phyloP scores from a whole-genome alignment of 2,888 invertebrate species.

The Panorpa germanica region DNA sequence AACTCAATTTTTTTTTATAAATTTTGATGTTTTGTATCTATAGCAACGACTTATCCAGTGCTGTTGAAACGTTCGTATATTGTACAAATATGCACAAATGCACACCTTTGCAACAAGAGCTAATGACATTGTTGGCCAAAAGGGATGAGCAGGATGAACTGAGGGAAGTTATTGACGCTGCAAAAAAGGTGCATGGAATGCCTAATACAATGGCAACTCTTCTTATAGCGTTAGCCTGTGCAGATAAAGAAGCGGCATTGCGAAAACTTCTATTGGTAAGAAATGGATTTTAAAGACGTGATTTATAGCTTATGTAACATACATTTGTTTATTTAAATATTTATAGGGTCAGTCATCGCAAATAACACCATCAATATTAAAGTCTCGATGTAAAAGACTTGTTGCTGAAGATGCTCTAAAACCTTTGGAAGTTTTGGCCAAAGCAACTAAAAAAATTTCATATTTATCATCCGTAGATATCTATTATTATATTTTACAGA shows the following conservation, averaged over 20 bases:
- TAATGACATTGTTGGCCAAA: conserved; percentile 26
- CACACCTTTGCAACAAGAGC: conserved; percentile 44
- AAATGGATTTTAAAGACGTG: conserved; percentile 8
- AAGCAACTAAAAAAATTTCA: no score
- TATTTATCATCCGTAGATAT: no score
- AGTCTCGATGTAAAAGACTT: no score
- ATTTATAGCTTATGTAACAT: conserved; percentile 3
- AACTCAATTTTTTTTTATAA: conserved; percentile 7
- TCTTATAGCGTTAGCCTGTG: conserved; percentile 26
- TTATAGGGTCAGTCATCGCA: no score
- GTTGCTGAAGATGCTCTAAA: conserved; percentile 20
- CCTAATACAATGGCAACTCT: conserved; percentile 23
- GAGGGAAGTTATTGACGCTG: conserved; percentile 20
- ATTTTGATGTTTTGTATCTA: conserved; percentile 11
- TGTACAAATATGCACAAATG: conserved; percentile 31
- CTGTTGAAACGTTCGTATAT: conserved; percentile 32
- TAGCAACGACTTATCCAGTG: conserved; percentile 28
- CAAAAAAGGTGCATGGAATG: conserved; percentile 24
- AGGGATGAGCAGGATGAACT: conserved; percentile 16
- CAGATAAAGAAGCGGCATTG: conserved; percentile 24
- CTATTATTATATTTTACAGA: no score
- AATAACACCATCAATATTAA: no score
- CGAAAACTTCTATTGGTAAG: conserved; percentile 23
- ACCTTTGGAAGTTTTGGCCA: no score
- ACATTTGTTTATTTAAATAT: no score